Percentiles rank a stretch among this genome's conserved stretches.
phyloP scores from a whole-genome alignment of 2,888 invertebrate species.

The Therioaphis trifolii region DNA sequence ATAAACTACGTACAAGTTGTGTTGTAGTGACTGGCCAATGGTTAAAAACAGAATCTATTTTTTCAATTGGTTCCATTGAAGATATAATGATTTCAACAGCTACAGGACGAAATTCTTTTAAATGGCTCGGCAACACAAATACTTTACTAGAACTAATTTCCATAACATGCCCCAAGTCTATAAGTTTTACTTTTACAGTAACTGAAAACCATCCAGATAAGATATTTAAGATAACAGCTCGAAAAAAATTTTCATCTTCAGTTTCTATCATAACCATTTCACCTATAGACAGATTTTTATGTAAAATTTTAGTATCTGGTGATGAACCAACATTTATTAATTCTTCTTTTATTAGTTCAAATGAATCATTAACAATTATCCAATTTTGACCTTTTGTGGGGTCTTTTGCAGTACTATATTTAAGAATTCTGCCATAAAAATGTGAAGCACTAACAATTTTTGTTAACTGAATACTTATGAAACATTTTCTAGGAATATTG shows the following conservation, averaged over 20 bases:
- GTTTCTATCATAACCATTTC: conserved; percentile 52
- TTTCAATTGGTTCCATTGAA: conserved; percentile 36
- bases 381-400: conserved; percentile 37
- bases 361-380: conserved; percentile 18
- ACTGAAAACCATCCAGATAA: conserved; percentile 12
- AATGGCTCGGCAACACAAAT: conserved; percentile 35
- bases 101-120: conserved; percentile 39
- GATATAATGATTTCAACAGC: conserved; percentile 49
- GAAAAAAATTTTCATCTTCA: conserved; percentile 9
- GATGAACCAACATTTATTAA: neutral
- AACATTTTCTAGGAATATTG: conserved; percentile 43
- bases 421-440: conserved; percentile 50
- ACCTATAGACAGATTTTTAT: conserved; percentile 13
- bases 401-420: conserved; percentile 35
- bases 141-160: conserved; percentile 35
- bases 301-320: conserved; percentile 6
- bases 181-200: conserved; percentile 42
- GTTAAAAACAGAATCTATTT: neutral
- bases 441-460: conserved; percentile 39
- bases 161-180: conserved; percentile 9
- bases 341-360: conserved; percentile 36
- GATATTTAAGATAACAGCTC: conserved; percentile 41
- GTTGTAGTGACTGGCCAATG: conserved; percentile 38
- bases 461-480: conserved; percentile 16
- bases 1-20: conserved; percentile 16